A percentile compares a stretch with the other conserved stretches of the same genome.
phyloP scores from a whole-genome alignment of 2,797 vertebrate genomes.

The Cynopterus sphinx region DNA sequence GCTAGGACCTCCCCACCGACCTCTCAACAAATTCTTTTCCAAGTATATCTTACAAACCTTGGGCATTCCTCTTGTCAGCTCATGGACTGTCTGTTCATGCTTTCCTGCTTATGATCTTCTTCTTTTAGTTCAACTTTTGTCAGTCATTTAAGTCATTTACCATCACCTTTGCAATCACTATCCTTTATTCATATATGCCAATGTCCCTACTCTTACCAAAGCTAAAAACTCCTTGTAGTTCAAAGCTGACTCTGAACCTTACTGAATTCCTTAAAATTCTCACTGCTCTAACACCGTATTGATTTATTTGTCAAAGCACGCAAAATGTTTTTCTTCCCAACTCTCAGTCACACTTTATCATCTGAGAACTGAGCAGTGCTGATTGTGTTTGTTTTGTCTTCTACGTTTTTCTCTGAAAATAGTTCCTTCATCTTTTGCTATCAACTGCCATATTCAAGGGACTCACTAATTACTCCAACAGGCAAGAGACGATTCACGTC shows the following conservation, averaged over 20 bases:
- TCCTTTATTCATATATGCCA: background rate
- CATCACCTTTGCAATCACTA: background rate
- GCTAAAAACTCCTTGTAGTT: background rate
- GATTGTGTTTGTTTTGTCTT: background rate
- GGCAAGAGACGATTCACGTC: background rate
- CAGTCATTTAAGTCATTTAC: background rate
- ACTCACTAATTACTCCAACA: background rate
- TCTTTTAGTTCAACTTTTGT: slow-evolving; percentile 13
- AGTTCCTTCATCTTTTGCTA: background rate
- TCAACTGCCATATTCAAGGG: background rate
- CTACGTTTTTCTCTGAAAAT: background rate
- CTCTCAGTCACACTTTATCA: background rate
- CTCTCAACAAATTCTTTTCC: background rate
- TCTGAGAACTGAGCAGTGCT: background rate
- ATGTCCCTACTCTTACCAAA: background rate
- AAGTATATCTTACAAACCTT: background rate
- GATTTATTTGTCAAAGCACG: background rate
- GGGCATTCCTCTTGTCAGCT: background rate
- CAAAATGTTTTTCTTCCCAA: background rate
- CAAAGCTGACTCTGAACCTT: background rate
- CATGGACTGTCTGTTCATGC: background rate
- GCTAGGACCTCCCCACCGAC: background rate
- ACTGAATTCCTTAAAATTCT: background rate
- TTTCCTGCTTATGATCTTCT: background rate
- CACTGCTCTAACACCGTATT: background rate